Evolutionary conservation across 2,888 invertebrate species (phyloP), one percentile per base, ranked within the genome.

Genomic region (Dolichopus griseipennis): DNA sequence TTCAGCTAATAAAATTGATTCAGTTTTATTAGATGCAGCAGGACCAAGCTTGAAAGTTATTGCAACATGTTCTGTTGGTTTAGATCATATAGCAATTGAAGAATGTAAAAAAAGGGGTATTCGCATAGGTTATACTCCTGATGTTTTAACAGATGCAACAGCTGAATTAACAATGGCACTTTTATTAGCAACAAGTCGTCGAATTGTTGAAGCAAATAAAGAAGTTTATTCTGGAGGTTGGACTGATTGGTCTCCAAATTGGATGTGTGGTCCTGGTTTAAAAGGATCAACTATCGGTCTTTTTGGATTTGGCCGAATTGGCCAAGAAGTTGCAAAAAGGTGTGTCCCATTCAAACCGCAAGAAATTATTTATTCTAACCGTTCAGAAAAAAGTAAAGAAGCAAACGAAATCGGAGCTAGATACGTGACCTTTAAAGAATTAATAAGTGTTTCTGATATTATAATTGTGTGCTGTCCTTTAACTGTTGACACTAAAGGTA

Each of bases 61-160:
- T 5, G 87, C 89, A 0, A 89, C 93, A 0, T 90, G 92, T 88
- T 92, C 95, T 0, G 93, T 93, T 1, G 96, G 96, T 12, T 86
- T 88, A 71, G 93, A 97, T 76, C 91, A 92, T 73, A 86, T 96
- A 20, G 92, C 95, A 76, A 73, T 91, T 0, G 79, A 82, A 0
- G 92, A 88, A 76, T 81, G 95, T 52, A 88, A 87, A 77, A 84
- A 83, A 68, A 84, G 90, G 63, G 87, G 88, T 4, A 88, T 97
- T 66, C 84, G 84, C n/a, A 82, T 95, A 1, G 93, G 93, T 0
- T 88, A 92, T 75, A 92, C 94, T 0, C 92, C 93, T 0, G 83
- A 84, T 27, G 92, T 93, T 0, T 79, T 93, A 18, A 86, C 89
- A 67, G 84, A 86, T 69, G 88, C 93, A 0, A 92, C 93, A 0